Evolutionary conservation across 2,113 vertebrate genomes (phyloP).

Genomic region (Nannobrachium achirus): DNA sequence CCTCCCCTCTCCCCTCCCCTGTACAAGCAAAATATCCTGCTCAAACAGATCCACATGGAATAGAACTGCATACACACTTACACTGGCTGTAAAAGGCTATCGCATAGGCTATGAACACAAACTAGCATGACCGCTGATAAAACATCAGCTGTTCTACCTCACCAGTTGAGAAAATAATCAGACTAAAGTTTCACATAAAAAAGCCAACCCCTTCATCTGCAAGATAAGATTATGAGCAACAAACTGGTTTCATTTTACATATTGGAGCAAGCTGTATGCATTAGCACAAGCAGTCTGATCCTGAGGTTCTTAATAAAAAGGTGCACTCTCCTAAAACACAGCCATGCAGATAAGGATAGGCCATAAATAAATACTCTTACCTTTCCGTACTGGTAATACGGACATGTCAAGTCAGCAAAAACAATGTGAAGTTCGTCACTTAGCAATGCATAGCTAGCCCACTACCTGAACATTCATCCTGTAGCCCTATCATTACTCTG

Average conservation of each 20-base stretch:
- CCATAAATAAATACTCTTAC: too few relatives aligned
- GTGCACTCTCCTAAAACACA: too few relatives aligned
- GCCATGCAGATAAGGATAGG: too few relatives aligned
- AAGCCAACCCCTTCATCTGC: neutral
- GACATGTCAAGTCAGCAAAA: too few relatives aligned
- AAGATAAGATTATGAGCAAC: neutral
- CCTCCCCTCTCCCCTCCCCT: conserved; percentile 53
- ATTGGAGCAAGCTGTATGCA: too few relatives aligned
- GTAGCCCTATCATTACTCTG: neutral
- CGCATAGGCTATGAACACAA: neutral
- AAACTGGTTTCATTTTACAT: neutral
- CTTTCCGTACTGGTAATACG: too few relatives aligned
- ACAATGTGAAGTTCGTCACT: conserved; percentile 6
- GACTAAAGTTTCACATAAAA: neutral
- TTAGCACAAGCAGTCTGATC: too few relatives aligned
- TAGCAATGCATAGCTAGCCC: conserved; percentile 14
- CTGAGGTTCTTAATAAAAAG: too few relatives aligned
- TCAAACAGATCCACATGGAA: conserved; percentile 22
- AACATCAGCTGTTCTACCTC: neutral
- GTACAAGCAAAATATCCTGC: conserved; percentile 32
- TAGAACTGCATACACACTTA: neutral
- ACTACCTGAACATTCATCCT: conserved; percentile 17
- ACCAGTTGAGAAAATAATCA: neutral
- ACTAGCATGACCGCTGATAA: neutral
- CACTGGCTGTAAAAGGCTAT: neutral